Evolutionary conservation across 2,888 invertebrate species (phyloP).

Genomic region (Epirrhoe alternata): DNA sequence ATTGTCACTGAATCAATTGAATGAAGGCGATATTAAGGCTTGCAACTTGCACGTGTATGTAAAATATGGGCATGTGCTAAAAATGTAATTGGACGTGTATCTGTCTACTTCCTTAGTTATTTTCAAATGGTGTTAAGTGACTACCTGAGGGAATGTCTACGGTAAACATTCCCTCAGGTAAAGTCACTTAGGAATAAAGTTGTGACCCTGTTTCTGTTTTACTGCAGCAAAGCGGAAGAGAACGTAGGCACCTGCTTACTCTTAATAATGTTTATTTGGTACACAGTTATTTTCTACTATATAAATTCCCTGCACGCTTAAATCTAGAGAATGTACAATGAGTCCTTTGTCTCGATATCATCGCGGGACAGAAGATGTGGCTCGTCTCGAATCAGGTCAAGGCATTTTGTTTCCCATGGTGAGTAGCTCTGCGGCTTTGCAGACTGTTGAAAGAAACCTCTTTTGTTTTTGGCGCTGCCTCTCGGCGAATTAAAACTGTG

Average conservation of each 20-base stretch:
- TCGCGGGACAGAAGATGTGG: conserved; percentile 40
- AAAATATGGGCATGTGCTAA: no score
- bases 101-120: no score
- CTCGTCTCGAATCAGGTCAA: conserved; percentile 53
- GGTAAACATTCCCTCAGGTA: no score
- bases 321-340: conserved; percentile 40
- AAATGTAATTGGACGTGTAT: no score
- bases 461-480: conserved; percentile 17
- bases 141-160: no score
- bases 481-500: conserved; percentile 9
- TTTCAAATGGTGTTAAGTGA: no score
- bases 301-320: conserved; percentile 22
- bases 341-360: conserved; percentile 45
- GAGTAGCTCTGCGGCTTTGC: conserved; percentile 45
- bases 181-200: no score
- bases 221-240: not conserved
- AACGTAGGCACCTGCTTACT: not conserved
- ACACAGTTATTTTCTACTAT: conserved; percentile 3
- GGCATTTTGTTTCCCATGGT: conserved; percentile 48
- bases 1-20: no score
- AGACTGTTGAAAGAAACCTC: conserved; percentile 32
- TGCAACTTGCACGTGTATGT: no score
- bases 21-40: no score
- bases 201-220: no score
- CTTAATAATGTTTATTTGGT: no score